phyloP scores from a whole-genome alignment of 2,113 vertebrate genomes.

The Furnarius figulus region DNA sequence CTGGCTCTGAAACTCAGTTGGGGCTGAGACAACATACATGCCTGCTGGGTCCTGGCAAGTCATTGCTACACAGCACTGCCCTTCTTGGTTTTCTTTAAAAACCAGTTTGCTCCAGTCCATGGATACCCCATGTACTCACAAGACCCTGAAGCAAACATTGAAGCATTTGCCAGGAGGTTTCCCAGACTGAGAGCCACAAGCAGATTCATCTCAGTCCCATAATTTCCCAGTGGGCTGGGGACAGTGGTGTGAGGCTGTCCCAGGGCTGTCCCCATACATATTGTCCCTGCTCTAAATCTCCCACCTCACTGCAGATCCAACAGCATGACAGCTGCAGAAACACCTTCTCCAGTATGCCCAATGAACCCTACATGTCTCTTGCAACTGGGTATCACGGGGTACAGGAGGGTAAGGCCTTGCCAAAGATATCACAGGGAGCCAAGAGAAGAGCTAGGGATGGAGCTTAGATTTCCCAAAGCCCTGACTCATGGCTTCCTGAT shows the following conservation, averaged over 20 bases:
- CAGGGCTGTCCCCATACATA: not conserved
- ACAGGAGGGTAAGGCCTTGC: not conserved
- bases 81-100: not conserved
- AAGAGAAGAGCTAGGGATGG: not conserved
- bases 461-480: not conserved
- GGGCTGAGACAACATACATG: not conserved
- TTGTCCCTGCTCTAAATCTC: not conserved
- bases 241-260: not conserved
- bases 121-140: accelerated
- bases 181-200: not conserved
- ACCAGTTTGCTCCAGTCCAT: not conserved
- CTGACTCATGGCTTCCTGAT: not conserved
- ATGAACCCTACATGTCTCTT: not conserved
- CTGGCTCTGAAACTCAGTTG: not conserved
- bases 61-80: not conserved
- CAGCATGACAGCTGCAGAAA: not conserved
- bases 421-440: not conserved
- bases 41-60: not conserved
- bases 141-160: not conserved
- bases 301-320: accelerated
- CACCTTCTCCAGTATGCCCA: not conserved
- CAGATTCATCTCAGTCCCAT: not conserved
- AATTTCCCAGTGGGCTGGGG: not conserved
- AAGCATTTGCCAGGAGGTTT: not conserved
- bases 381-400: not conserved